phyloP scores from a whole-genome alignment of 30 jellyfish, hydroid and myxozoan genomes.

The Aurelia sp. region DNA sequence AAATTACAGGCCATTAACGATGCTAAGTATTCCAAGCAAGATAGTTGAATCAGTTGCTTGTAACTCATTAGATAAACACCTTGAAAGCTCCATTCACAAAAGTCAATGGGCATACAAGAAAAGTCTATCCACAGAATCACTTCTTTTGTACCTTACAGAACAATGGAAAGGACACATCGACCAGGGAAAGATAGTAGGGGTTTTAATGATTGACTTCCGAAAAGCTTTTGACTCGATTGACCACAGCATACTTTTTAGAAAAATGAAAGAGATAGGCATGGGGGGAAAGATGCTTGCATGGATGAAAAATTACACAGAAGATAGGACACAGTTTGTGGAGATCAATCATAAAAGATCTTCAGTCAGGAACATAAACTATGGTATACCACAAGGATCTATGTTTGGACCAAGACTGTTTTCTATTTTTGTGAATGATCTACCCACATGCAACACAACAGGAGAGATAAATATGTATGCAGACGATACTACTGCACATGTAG shows the following conservation, averaged over 20 bases:
- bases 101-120: slow-evolving; percentile 61
- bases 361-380: slow-evolving; percentile 36
- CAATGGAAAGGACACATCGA: slow-evolving; percentile 56
- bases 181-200: slow-evolving; percentile 23
- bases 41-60: slow-evolving; percentile 41
- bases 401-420: slow-evolving; percentile 62
- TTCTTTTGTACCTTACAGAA: slow-evolving; percentile 50
- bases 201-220: slow-evolving; percentile 55
- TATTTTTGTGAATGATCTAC: slow-evolving; percentile 60
- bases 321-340: slow-evolving; percentile 43
- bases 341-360: slow-evolving; percentile 39
- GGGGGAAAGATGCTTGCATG: slow-evolving; percentile 50
- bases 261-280: slow-evolving; percentile 55
- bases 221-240: slow-evolving; percentile 66
- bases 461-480: slow-evolving; percentile 71
- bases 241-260: slow-evolving; percentile 50
- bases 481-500: slow-evolving; percentile 52
- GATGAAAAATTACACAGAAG: slow-evolving; percentile 56
- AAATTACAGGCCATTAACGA: slow-evolving; percentile 42
- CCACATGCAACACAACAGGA: slow-evolving; percentile 61
- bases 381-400: slow-evolving; percentile 67
- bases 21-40: slow-evolving; percentile 59
- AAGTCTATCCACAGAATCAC: slow-evolving; percentile 35
- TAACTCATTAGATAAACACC: slow-evolving; percentile 49
- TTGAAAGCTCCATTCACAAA: slow-evolving; percentile 36